Percentiles rank a stretch among this genome's conserved stretches.
These are phyloP conservation scores for Caenorhabditis tropicalis DNA, from an alignment of 1,140 invertebrate genomes.

Conservation along the genomic window DNA sequence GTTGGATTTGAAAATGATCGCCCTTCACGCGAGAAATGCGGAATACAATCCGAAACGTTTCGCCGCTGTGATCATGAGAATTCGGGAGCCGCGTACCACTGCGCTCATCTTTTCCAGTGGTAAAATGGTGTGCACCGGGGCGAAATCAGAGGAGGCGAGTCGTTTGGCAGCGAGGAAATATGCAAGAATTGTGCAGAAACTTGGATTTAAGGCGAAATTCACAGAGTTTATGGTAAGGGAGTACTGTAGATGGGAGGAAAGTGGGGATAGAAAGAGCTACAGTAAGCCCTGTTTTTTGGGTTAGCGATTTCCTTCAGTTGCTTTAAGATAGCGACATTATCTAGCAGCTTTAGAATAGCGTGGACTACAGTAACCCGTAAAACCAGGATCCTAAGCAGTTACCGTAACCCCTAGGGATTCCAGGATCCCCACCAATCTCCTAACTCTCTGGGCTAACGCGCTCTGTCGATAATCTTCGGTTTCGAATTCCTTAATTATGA, in stretches of 20 bases:
- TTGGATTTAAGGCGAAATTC: slow-evolving; percentile 97
- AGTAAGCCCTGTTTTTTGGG: too few relatives aligned
- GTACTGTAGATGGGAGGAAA: neutral
- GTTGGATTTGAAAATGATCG: slow-evolving; percentile 94
- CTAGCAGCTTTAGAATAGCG: too few relatives aligned
- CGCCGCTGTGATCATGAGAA: slow-evolving; percentile 99
- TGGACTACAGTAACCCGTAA: too few relatives aligned
- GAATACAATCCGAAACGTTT: slow-evolving; percentile 99
- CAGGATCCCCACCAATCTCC: too few relatives aligned
- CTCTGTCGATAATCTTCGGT: too few relatives aligned
- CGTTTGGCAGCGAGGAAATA: slow-evolving; percentile 95
- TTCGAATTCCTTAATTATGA: too few relatives aligned
- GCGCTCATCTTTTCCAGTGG: slow-evolving; percentile 98
- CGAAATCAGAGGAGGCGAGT: slow-evolving; percentile 96
- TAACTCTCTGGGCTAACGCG: too few relatives aligned
- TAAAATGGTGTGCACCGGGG: slow-evolving; percentile 99
- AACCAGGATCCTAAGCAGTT: too few relatives aligned
- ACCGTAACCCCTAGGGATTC: too few relatives aligned
- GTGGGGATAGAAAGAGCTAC: too few relatives aligned
- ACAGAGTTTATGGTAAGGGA: slow-evolving; percentile 86
- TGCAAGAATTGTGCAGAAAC: slow-evolving; percentile 97
- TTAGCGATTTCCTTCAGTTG: too few relatives aligned
- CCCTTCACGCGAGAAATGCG: slow-evolving; percentile 96
- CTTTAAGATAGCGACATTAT: too few relatives aligned
- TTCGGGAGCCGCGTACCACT: slow-evolving; percentile 94